These are phyloP conservation scores for Diloba caeruleocephala DNA, from an alignment of 2,888 invertebrate genomes.

Conservation along the genomic window DNA sequence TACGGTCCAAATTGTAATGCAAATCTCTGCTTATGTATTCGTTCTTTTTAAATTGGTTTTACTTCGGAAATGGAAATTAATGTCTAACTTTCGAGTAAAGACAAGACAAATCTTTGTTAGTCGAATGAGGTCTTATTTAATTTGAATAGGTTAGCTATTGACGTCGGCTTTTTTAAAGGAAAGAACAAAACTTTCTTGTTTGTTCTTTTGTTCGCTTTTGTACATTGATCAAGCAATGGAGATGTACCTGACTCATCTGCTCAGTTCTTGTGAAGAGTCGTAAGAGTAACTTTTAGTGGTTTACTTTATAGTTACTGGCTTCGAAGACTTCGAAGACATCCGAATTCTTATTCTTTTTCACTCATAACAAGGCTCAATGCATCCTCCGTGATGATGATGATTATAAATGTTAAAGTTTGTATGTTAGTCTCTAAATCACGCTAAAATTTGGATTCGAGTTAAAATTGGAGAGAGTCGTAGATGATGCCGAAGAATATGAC, in stretches of 20 bases:
- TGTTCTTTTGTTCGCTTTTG: constrained; percentile 20
- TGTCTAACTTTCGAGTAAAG: constrained; percentile 75
- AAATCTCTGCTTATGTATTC: constrained; percentile 80
- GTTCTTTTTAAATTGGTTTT: constrained; percentile 79
- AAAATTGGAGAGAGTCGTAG: no score
- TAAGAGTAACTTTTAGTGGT: neutral
- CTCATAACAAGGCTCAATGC: no score
- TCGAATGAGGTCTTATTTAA: constrained; percentile 70
- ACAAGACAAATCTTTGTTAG: constrained; percentile 70
- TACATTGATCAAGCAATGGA: constrained; percentile 10
- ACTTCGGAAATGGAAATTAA: constrained; percentile 82
- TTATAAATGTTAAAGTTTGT: no score
- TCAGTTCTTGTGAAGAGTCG: constrained; percentile 2
- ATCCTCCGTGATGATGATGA: no score
- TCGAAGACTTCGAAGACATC: no score
- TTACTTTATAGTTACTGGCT: no score
- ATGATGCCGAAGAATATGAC: no score
- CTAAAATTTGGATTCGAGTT: no score
- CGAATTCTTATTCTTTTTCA: no score
- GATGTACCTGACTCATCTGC: constrained; percentile 4
- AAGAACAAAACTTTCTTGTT: constrained; percentile 39
- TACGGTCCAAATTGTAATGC: constrained; percentile 72
- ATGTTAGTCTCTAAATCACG: no score
- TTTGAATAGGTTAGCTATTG: constrained; percentile 66
- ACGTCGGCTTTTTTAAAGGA: constrained; percentile 48